These are phyloP conservation scores for Poliocrania exsul DNA, from an alignment of 2,797 vertebrate species.

Conservation along the genomic window DNA sequence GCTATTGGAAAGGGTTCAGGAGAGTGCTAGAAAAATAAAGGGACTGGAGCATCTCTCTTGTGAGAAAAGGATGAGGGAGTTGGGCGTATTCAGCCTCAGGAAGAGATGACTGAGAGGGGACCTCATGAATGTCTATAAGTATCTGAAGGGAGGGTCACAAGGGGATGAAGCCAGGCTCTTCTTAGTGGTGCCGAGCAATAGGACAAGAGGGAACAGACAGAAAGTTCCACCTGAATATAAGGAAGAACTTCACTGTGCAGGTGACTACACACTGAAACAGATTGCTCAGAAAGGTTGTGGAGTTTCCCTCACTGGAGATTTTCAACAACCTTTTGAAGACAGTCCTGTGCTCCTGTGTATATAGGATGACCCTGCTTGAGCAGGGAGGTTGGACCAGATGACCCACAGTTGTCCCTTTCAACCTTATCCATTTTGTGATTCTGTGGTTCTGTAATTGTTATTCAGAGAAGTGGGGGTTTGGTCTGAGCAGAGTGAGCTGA, in stretches of 20 bases:
- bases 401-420: background rate
- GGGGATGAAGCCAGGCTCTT: background rate
- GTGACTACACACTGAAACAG: fast-evolving
- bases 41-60: background rate
- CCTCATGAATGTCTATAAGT: background rate
- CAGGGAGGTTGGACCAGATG: background rate
- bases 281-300: background rate
- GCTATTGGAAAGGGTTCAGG: background rate
- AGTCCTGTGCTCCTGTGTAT: background rate
- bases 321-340: background rate
- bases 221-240: background rate
- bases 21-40: background rate
- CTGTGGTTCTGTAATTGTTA: background rate
- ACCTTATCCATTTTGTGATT: background rate
- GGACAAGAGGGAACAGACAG: background rate
- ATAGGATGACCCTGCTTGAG: background rate
- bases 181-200: fast-evolving
- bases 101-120: background rate
- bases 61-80: background rate
- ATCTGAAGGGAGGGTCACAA: background rate
- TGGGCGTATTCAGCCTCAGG: background rate
- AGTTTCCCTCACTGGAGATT: background rate
- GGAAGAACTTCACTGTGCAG: fast-evolving
- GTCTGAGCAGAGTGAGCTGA: background rate
- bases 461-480: background rate